Base-by-base conservation (phyloP, 30 jellyfish, hydroid and myxozoan genomes). In the Aurelia sp. region DNA sequence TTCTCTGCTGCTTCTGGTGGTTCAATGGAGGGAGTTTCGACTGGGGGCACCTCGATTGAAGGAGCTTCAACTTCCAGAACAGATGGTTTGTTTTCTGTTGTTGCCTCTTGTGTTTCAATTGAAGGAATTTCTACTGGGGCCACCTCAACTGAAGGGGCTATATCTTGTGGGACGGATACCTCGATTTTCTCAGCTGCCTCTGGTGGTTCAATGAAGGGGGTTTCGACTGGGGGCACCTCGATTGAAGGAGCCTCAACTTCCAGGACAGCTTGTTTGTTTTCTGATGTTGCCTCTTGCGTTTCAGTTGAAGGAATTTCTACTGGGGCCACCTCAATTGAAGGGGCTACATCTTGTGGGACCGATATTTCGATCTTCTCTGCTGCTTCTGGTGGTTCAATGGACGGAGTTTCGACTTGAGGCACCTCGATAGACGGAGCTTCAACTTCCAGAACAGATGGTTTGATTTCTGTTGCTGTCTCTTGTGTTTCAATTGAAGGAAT, bases 161-260 rank as follows among this genome's bases (percentile, higher is more conserved):
- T 37, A 7, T 2, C 35, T n/a, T 31, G 1, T 35, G 64, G 64
- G 9, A 66, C 81, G 9, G 41, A 23, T 6, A 44, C 35, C 16
- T 58, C 63, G 9, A 41, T 31, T 37, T n/a, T 44, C 40, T n/a
- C 8, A 22, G 17, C 52, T 6, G 20, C 7, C 51, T 18, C 13
- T 37, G 57, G 81, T 27, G 44, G n/a, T 44, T 70, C 81, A 31
- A 70, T 22, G 13, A 13, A n/a, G 4, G 81, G 81, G 3, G 11
- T 61, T n/a, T 70, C 81, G 11, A 21, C 81, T 31, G 81, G 30
- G 44, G 81, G 81, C 20, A 37, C 37, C 3, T 31, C 70, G 15
- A 44, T 51, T 6, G 3, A 58, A 33, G 64, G 62, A 11, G 31
- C 79, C 0, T 6, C 40, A 40, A 6, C 55, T 44, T 44, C 15